These are phyloP conservation scores for Ellobius talpinus DNA, from an alignment of 2,113 vertebrate genomes.

Conservation along the genomic window DNA sequence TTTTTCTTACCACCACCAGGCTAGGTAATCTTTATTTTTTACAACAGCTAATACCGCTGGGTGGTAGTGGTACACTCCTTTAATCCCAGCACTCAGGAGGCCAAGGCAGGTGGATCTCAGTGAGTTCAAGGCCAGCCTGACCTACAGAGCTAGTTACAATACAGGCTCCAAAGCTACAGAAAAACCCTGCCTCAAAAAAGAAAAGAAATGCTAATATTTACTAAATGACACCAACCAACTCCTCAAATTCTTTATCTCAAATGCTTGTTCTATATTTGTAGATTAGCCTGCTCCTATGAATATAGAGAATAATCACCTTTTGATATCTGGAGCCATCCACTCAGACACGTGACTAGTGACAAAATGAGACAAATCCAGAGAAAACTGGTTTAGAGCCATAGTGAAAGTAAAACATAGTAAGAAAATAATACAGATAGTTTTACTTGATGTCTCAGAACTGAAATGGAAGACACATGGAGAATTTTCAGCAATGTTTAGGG, in stretches of 20 bases:
- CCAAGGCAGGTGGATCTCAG: too few relatives aligned
- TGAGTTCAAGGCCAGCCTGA: too few relatives aligned
- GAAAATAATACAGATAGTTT: conserved; percentile 10
- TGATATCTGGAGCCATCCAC: neutral
- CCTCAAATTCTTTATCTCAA: neutral
- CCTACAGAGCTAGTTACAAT: too few relatives aligned
- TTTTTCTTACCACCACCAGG: neutral
- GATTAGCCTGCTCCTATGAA: neutral
- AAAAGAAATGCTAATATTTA: neutral
- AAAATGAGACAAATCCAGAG: neutral
- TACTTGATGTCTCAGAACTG: neutral
- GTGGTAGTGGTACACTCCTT: too few relatives aligned
- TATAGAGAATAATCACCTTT: neutral
- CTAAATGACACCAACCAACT: neutral
- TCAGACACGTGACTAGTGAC: neutral
- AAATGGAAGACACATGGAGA: conserved; percentile 10
- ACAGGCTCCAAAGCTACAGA: too few relatives aligned
- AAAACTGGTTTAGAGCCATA: neutral
- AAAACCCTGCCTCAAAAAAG: too few relatives aligned
- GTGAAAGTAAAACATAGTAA: neutral
- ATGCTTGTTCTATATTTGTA: neutral
- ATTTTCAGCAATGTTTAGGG: neutral
- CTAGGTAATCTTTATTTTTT: too few relatives aligned
- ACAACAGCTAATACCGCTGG: too few relatives aligned
- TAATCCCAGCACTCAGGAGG: too few relatives aligned